Base-by-base conservation (phyloP, 2,888 invertebrate species). In the Andrena flavipes region DNA sequence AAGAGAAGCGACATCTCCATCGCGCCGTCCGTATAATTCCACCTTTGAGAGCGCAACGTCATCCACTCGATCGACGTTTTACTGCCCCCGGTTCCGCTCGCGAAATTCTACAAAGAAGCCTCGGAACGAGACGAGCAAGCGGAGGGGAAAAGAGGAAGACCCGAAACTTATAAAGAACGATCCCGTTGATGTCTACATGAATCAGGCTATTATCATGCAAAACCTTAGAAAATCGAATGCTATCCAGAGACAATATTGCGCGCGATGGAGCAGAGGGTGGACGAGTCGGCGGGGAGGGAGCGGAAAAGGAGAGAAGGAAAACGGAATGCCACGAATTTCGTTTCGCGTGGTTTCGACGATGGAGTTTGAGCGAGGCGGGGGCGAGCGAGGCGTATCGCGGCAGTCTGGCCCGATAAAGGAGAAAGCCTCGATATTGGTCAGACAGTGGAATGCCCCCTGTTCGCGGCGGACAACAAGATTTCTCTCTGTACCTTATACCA, bases 341-440 rank as follows among this genome's bases (percentile, higher is more conserved):
- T 72, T 72, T 82, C 63, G 77, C 82, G 74, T 77, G 80, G 80
- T 81, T 68, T 75, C 81, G 48, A 59, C 81, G 84, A 85, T 87
- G 80, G 82, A 85, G 87, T 84, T 78, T 80, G 71, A 81, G 72
- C 67, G 70, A 62, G 56, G 81, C 51, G 42, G 33, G 59, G 70
- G 20, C 59, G 30, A 51, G 62, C 35, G 59, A 62, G 74, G 49
- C 49, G 78, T 75, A 86, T 81, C 74, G 65, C 68, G 26, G 65
- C 51, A 54, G 87, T 73, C 71, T 78, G 82, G 68, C n/a, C 76
- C 59, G 83, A 80, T 83, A 85, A 89, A 90, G 90, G 87, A 76
- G 90, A 88, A 88, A 85, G 86, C 88, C 83, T 83, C 88, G 90
- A 91, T 91, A 91, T 89, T 87, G 87, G 87, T 85, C 90, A 75